phyloP scores from a whole-genome alignment of 64 coral and sea anemone genomes.

The Pocillopora verrucosa region DNA sequence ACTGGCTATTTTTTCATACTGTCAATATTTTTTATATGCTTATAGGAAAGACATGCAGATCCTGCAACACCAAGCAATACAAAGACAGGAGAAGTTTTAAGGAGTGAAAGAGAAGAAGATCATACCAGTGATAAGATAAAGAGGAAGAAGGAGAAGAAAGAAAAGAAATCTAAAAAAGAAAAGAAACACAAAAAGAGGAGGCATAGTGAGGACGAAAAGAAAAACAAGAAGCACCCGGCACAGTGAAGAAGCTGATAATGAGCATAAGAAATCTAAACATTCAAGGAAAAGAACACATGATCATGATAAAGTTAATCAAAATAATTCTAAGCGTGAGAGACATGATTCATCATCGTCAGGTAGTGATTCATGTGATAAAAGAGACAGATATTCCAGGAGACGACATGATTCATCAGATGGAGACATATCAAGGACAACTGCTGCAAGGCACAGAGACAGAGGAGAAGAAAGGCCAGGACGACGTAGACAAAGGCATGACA shows the following conservation, averaged over 20 bases:
- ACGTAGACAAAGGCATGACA: slow-evolving; percentile 38
- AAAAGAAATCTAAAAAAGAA: slow-evolving; percentile 73
- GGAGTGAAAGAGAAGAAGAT: not conserved
- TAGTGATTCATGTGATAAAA: slow-evolving; percentile 30
- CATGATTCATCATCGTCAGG: slow-evolving; percentile 19
- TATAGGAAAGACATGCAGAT: not conserved
- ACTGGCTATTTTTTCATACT: not conserved
- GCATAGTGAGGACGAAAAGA: slow-evolving; percentile 6
- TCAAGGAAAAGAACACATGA: not conserved
- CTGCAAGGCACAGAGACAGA: not conserved
- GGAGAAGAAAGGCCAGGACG: not conserved
- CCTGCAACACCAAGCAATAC: not conserved
- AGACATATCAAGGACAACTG: not conserved
- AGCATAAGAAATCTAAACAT: not conserved
- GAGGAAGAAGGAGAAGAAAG: slow-evolving; percentile 48
- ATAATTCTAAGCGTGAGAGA: slow-evolving; percentile 11
- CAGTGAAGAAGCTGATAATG: not conserved
- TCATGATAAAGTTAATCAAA: not conserved
- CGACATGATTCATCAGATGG: slow-evolving; percentile 34
- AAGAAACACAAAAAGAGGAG: slow-evolving; percentile 52
- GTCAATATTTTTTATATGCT: not conserved
- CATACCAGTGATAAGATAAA: slow-evolving; percentile 20
- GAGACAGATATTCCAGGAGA: slow-evolving; percentile 13
- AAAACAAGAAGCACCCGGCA: slow-evolving; percentile 39
- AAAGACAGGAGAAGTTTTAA: slow-evolving; percentile 7